Conservation (phyloP, 2,797 vertebrate genomes). For the Chaunax sp. region DNA sequence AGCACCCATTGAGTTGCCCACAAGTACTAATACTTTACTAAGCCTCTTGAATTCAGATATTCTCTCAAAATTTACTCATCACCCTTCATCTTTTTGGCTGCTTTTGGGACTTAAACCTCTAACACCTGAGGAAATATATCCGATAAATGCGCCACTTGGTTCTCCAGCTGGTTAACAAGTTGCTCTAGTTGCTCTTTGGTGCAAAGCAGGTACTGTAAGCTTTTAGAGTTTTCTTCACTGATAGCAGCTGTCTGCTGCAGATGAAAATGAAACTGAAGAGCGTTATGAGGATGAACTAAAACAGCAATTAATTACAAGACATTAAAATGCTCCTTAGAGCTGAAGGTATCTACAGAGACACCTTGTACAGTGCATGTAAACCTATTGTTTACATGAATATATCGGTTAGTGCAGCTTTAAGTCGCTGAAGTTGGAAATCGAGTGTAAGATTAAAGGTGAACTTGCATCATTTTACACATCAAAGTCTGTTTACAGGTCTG, state of each 20-base stretch:
- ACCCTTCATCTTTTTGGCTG: background rate
- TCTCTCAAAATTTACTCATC: background rate
- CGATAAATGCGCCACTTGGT: background rate
- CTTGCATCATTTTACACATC: background rate
- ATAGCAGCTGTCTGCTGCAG: too few species aligned
- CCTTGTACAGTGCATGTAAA: too few species aligned
- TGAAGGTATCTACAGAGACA: background rate
- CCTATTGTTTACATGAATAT: too few species aligned
- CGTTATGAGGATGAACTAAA: background rate
- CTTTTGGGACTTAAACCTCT: background rate
- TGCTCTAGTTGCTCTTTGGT: background rate
- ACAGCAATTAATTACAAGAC: background rate
- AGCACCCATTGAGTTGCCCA: background rate
- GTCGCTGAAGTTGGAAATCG: too few species aligned
- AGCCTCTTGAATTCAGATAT: background rate
- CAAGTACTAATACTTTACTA: background rate
- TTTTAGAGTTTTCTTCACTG: background rate
- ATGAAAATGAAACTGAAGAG: background rate
- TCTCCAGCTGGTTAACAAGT: background rate
- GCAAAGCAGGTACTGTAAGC: too few species aligned
- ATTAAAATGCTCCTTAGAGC: background rate
- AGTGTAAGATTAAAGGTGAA: too few species aligned
- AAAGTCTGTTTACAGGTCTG: too few species aligned
- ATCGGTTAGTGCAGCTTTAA: too few species aligned
- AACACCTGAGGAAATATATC: constrained; percentile 9